Percentiles rank a stretch among this genome's conserved stretches.
These are phyloP conservation scores for Iguana delicatissima DNA, from an alignment of 2,797 vertebrate species.

Conservation along the genomic window DNA sequence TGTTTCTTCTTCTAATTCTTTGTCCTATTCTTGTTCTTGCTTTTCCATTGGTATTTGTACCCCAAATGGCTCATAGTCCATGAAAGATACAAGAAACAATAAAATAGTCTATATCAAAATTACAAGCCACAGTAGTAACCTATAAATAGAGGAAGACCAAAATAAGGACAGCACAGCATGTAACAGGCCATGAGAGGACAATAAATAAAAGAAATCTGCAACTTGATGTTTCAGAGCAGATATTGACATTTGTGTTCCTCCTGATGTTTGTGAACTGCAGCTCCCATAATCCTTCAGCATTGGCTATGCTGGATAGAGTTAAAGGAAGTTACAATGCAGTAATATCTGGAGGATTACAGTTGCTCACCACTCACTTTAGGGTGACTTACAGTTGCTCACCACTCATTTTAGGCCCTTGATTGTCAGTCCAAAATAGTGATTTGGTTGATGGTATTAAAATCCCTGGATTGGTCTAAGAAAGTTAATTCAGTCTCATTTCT, in stretches of 20 bases:
- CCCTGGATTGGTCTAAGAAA: not conserved
- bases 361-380: not conserved
- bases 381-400: not conserved
- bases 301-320: no score
- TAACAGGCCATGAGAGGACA: not conserved
- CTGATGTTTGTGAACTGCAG: not conserved
- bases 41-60: not conserved
- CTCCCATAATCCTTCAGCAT: not conserved
- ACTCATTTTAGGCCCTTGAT: not conserved
- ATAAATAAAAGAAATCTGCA: not conserved
- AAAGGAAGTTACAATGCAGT: no score
- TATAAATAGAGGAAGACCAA: not conserved
- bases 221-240: no score
- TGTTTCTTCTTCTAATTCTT: not conserved
- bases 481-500: not conserved
- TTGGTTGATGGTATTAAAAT: not conserved
- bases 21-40: no score
- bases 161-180: not conserved
- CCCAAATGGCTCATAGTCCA: not conserved
- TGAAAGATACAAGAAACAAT: not conserved
- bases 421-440: not conserved
- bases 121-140: not conserved
- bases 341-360: no score
- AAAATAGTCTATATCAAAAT: not conserved
- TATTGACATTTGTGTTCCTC: not conserved